Evolutionary conservation across 2,888 invertebrate species (phyloP).

Genomic region (Cheiracanthium punctorium): DNA sequence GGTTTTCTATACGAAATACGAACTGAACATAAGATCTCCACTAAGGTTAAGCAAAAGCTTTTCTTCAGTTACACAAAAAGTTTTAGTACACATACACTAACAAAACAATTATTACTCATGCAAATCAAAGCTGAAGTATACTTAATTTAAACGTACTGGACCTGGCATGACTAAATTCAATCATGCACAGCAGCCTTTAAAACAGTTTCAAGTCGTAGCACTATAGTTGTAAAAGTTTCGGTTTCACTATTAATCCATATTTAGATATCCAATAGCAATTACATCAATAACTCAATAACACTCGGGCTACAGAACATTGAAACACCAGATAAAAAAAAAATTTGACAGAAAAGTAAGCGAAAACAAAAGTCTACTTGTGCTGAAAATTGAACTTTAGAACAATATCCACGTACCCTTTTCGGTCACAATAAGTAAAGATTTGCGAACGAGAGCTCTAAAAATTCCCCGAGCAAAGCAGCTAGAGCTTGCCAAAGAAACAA

Average conservation of each 20-base stretch:
- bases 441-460: slow-evolving; percentile 40
- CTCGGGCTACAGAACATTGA: too few relatives aligned
- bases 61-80: too few relatives aligned
- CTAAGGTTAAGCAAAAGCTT: too few relatives aligned
- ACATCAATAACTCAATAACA: neutral
- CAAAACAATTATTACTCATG: too few relatives aligned
- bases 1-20: too few relatives aligned
- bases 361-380: neutral
- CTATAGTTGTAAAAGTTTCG: neutral
- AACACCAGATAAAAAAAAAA: too few relatives aligned
- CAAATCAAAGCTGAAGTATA: neutral
- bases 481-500: slow-evolving; percentile 46
- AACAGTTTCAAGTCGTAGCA: neutral
- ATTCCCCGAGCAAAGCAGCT: slow-evolving; percentile 27
- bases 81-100: too few relatives aligned
- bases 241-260: neutral
- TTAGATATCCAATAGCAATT: neutral
- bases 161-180: slow-evolving; percentile 49
- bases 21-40: too few relatives aligned
- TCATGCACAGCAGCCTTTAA: slow-evolving; percentile 3
- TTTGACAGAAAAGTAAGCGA: neutral
- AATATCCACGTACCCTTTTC: neutral
- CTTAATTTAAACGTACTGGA: slow-evolving; percentile 41
- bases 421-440: slow-evolving; percentile 37
- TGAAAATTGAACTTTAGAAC: neutral